Evolutionary conservation across 2,888 invertebrate genomes (phyloP).

Genomic region (Autographa pulchrina): DNA sequence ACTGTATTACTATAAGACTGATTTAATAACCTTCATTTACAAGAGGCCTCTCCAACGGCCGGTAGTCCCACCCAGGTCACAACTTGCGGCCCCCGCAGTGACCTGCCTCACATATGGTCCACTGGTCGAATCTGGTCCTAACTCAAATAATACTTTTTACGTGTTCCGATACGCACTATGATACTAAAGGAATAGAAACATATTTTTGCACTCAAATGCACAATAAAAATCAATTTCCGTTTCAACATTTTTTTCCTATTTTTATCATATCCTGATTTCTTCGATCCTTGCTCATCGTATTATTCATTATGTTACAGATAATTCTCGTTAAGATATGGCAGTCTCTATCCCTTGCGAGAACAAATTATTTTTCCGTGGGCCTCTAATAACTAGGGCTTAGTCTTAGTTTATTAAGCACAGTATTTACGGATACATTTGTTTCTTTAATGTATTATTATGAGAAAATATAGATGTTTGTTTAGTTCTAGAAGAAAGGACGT

Average conservation of each 20-base stretch:
- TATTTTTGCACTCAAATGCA: neutral
- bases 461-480: neutral
- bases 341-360: conserved; percentile 19
- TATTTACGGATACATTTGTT: conserved; percentile 18
- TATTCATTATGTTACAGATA: conserved; percentile 52
- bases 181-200: no score
- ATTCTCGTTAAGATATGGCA: conserved; percentile 43
- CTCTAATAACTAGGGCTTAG: conserved; percentile 30
- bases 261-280: conserved; percentile 11
- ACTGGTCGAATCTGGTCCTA: no score
- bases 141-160: no score
- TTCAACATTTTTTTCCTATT: neutral
- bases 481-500: neutral
- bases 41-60: no score
- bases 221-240: conserved; percentile 4
- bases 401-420: conserved; percentile 27
- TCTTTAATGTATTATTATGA: neutral
- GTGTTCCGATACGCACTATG: no score
- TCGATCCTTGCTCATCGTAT: conserved; percentile 27
- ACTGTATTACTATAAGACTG: no score
- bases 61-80: no score
- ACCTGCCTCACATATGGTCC: no score
- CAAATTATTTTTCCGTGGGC: conserved; percentile 49
- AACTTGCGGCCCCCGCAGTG: no score
- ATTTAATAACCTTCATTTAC: no score